Conservation (phyloP, 1,140 invertebrate genomes). For the Drosophila burlai region DNA sequence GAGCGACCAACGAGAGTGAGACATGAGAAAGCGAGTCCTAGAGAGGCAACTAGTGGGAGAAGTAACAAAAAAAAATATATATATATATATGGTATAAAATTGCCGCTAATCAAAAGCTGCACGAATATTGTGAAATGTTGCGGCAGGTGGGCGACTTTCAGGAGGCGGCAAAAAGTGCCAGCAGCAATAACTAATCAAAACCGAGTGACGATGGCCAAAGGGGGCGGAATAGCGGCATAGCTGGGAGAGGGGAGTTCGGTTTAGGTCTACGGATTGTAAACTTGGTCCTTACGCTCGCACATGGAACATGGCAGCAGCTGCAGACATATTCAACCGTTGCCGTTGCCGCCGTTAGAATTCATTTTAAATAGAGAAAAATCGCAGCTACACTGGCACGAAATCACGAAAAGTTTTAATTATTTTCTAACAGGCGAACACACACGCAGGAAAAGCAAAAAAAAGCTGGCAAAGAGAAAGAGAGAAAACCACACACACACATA, state of each 20-base stretch:
- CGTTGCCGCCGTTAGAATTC: slow-evolving; percentile 62
- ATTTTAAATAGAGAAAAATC: slow-evolving; percentile 84
- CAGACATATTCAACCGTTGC: slow-evolving; percentile 39
- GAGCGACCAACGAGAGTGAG: background rate
- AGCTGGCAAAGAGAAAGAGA: slow-evolving; percentile 1
- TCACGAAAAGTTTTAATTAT: slow-evolving; percentile 83
- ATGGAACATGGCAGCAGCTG: slow-evolving; percentile 37
- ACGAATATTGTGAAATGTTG: slow-evolving; percentile 66
- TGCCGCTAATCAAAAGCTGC: slow-evolving; percentile 74
- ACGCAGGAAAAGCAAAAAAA: slow-evolving; percentile 36
- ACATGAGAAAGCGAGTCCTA: slow-evolving; percentile 10
- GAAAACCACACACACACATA: slow-evolving; percentile 1
- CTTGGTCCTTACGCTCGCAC: slow-evolving; percentile 38
- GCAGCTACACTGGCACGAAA: slow-evolving; percentile 78
- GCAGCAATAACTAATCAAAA: slow-evolving; percentile 74
- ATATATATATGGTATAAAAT: slow-evolving; percentile 38
- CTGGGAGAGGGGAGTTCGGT: slow-evolving; percentile 10
- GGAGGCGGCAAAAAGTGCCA: slow-evolving; percentile 13
- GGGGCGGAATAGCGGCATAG: background rate
- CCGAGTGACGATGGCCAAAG: slow-evolving; percentile 16
- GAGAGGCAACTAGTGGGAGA: slow-evolving; percentile 29
- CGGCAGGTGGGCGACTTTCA: slow-evolving; percentile 17
- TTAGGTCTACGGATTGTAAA: slow-evolving; percentile 54
- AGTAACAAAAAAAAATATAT: slow-evolving; percentile 20
- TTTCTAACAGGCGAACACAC: slow-evolving; percentile 79